A percentile compares a stretch with the other conserved stretches of the same genome.
Conservation (phyloP, 2,113 vertebrate species). For the Myotis davidii region DNA sequence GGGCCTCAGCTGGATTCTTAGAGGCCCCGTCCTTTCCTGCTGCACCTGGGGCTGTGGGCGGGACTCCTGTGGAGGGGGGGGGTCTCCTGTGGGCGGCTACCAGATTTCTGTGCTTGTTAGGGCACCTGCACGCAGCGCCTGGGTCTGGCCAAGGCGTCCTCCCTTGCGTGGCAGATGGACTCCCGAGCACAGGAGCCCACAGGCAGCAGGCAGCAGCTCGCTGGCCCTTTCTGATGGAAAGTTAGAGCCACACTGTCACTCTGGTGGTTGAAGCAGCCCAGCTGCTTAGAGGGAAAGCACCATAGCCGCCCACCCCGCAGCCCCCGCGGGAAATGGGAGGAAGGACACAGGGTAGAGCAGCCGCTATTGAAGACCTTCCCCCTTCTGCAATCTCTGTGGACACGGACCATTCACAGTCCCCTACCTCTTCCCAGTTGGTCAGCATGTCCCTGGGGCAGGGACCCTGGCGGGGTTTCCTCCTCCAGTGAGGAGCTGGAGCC, state of each 20-base stretch:
- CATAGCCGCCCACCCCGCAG: too few species aligned
- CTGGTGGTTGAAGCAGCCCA: background rate
- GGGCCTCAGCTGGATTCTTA: background rate
- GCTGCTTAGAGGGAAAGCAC: background rate
- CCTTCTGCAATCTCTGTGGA: background rate
- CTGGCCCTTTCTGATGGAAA: background rate
- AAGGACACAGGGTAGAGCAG: background rate
- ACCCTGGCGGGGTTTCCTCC: background rate
- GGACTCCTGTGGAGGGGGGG: too few species aligned
- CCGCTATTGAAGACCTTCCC: background rate
- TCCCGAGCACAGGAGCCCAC: background rate
- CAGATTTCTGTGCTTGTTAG: too few species aligned
- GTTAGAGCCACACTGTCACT: background rate
- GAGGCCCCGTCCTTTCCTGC: background rate
- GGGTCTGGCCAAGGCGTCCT: background rate
- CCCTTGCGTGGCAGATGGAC: accelerated
- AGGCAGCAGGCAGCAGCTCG: background rate
- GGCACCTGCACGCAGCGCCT: too few species aligned
- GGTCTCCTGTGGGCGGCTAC: too few species aligned
- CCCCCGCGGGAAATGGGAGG: background rate
- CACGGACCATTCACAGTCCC: background rate
- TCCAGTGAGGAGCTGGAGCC: background rate
- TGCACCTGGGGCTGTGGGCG: background rate
- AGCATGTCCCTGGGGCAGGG: background rate
- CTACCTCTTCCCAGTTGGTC: background rate